phyloP scores from a whole-genome alignment of 2,113 vertebrate genomes.

The Callorhinus ursinus region DNA sequence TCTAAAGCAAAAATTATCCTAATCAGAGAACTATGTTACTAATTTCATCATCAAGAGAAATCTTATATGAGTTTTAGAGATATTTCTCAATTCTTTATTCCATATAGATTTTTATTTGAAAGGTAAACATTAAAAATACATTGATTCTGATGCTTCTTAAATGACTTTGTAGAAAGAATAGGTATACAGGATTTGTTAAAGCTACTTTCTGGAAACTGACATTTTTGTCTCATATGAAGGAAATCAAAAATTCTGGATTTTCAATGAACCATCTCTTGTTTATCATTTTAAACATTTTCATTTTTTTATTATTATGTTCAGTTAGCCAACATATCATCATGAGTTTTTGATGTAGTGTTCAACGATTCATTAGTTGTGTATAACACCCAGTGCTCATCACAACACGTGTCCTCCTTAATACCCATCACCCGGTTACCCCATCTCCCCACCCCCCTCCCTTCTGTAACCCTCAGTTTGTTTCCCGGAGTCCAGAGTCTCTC shows the following conservation, averaged over 20 bases:
- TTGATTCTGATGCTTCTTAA: background rate
- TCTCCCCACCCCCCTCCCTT: background rate
- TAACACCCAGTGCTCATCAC: background rate
- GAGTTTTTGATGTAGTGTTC: background rate
- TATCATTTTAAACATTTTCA: background rate
- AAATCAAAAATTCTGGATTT: background rate
- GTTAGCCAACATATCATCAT: background rate
- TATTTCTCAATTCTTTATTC: background rate
- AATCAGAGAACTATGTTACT: background rate
- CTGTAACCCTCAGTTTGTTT: background rate
- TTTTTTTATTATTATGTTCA: background rate
- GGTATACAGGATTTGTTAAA: background rate
- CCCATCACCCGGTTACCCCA: background rate
- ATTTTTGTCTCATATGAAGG: constrained; percentile 2
- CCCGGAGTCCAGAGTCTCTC: background rate
- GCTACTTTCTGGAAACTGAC: background rate
- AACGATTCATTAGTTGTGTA: background rate
- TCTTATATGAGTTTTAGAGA: background rate
- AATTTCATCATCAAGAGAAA: constrained; percentile 19
- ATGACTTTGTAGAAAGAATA: background rate
- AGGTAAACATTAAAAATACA: background rate
- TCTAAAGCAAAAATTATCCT: background rate
- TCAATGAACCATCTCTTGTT: background rate
- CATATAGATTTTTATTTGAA: background rate
- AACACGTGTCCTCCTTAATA: background rate